phyloP scores from a whole-genome alignment of 2,888 invertebrate species.

The Sabellastarte sp. region DNA sequence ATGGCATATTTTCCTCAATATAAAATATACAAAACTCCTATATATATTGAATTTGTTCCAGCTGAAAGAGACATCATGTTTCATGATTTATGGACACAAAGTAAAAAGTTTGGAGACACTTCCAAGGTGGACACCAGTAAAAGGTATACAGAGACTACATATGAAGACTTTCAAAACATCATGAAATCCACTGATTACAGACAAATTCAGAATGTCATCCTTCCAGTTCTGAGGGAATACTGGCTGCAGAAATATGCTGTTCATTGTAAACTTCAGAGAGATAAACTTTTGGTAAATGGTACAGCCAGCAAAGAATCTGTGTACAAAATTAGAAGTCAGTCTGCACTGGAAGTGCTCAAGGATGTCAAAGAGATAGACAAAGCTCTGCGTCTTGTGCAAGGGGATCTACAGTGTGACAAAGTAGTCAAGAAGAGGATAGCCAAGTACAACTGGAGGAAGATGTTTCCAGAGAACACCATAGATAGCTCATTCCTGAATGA shows the following conservation, averaged over 20 bases:
- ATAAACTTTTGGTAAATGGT: neutral
- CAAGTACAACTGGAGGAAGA: constrained; percentile 5
- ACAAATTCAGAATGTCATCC: neutral
- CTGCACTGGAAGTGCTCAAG: neutral
- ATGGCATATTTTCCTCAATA: too few species aligned
- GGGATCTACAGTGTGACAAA: neutral
- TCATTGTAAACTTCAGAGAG: neutral
- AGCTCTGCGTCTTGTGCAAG: neutral
- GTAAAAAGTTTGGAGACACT: too few species aligned
- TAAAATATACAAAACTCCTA: too few species aligned
- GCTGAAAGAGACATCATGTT: neutral
- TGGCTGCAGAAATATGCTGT: constrained; percentile 12
- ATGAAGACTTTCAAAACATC: neutral
- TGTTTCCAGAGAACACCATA: constrained; percentile 3
- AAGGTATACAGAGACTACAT: neutral
- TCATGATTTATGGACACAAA: too few species aligned
- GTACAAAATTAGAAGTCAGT: neutral
- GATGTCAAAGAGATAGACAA: constrained; percentile 9
- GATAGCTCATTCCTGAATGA: constrained; percentile 7
- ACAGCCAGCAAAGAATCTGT: neutral
- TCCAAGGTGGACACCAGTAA: neutral
- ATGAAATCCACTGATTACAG: neutral
- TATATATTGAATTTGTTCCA: neutral
- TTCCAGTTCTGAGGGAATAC: constrained; percentile 1
- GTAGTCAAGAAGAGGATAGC: neutral